Evolutionary conservation across 2,113 vertebrate genomes (phyloP), one percentile per base, ranked within the genome.

Genomic region (Cyanoramphus novaezelandiae): DNA sequence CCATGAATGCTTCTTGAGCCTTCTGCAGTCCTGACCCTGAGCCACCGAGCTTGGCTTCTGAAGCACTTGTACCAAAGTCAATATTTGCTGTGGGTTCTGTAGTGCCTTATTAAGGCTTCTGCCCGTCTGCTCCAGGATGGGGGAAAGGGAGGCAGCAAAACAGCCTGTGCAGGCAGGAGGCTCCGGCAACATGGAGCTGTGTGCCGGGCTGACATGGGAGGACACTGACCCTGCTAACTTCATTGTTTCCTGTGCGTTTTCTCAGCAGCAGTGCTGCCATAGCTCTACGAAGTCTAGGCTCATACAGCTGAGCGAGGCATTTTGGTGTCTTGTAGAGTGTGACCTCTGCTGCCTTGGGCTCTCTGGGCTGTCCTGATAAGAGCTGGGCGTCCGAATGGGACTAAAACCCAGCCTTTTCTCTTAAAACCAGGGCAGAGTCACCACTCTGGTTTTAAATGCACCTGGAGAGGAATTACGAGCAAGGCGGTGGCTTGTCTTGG

Each of bases 41-140:
- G 29, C 0, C 0, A n/a, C 11, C 2, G 7, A 29, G 1, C 59
- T 65, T 82, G 12, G 0, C 25, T 50, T n/a, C n/a, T 52, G 55
- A 31, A 18, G 35, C 13, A 9, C 33, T 50, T 19, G 6, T 37
- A 25, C 46, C 7, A 1, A 63, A 57, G 39, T 60, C 69, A 41
- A 0, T 72, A 4, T 72, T 59, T 50, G 57, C 80, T 44, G 14
- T 5, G 18, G 19, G 37, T 71, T 82, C 63, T 11, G 1, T 25
- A 13, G 35, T 11, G 47, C n/a, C 21, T 60, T 20, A 46, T 17
- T 8, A 35, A 74, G 37, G 50, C 70, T 91, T 35, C 27, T 62
- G 21, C 15, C 33, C 6, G 3, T 18, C 27, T 65, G 37, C 67
- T 31, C 24, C 50, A 28, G 55, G 25, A 2, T 24, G 19, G 57